Conservation (phyloP, 1,140 invertebrate species). For the Pseudachorutes palmiensis region DNA sequence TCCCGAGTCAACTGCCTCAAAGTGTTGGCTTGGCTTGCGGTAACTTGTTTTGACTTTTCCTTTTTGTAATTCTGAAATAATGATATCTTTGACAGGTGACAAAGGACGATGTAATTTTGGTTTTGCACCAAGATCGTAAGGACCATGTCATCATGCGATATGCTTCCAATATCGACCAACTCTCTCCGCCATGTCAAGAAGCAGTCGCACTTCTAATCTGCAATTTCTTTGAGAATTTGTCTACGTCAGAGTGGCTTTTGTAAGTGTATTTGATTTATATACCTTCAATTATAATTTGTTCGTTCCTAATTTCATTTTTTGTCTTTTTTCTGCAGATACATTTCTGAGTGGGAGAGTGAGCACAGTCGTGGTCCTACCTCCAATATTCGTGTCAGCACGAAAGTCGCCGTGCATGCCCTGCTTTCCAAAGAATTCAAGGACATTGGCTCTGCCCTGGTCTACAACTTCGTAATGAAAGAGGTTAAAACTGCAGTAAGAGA, state of each 20-base stretch:
- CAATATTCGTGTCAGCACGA: conserved; percentile 82
- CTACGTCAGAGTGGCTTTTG: conserved; percentile 81
- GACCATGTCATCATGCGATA: conserved; percentile 86
- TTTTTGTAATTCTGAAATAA: no score
- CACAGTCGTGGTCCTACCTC: conserved; percentile 54
- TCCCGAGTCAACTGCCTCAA: conserved; percentile 35
- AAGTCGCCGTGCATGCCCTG: conserved; percentile 77
- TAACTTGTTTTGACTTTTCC: no score
- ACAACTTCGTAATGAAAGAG: conserved; percentile 90
- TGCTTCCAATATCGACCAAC: conserved; percentile 69
- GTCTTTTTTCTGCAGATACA: conserved; percentile 50
- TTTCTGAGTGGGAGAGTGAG: conserved; percentile 75
- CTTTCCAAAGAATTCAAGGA: conserved; percentile 67
- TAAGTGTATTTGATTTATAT: conserved; percentile 28
- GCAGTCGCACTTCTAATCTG: conserved; percentile 48
- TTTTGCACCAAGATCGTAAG: conserved; percentile 79
- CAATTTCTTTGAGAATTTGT: conserved; percentile 82
- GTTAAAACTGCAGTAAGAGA: conserved; percentile 83
- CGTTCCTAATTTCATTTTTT: conserved; percentile 12
- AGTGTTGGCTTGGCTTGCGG: conserved; percentile 35
- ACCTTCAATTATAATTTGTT: conserved; percentile 8
- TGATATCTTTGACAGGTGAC: conserved; percentile 33
- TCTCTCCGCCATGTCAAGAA: conserved; percentile 45
- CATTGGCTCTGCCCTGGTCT: conserved; percentile 72
- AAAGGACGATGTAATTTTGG: conserved; percentile 80